phyloP scores from a whole-genome alignment of 2,888 invertebrate species.

The Spicauda simplicius region DNA sequence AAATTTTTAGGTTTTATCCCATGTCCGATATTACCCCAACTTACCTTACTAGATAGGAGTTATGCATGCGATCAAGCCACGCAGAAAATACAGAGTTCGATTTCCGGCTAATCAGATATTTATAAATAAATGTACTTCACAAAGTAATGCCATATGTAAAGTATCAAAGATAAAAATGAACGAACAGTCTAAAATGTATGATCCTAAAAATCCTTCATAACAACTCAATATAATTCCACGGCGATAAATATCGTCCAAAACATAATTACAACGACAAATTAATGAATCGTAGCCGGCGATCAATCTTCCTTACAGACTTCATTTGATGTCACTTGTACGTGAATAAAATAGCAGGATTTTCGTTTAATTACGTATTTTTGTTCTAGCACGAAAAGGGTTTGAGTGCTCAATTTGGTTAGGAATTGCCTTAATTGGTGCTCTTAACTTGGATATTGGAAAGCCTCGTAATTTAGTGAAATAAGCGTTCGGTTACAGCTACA shows the following conservation, averaged over 20 bases:
- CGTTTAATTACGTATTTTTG: slow-evolving; percentile 33
- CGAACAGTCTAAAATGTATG: too few relatives aligned
- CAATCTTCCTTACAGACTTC: slow-evolving; percentile 34
- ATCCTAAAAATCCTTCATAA: neutral
- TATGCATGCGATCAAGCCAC: too few relatives aligned
- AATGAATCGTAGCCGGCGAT: slow-evolving; percentile 31
- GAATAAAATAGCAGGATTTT: slow-evolving; percentile 35
- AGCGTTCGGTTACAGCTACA: neutral
- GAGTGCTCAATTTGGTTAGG: slow-evolving; percentile 25
- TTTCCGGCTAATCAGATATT: too few relatives aligned
- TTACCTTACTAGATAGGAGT: too few relatives aligned
- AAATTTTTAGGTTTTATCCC: too few relatives aligned
- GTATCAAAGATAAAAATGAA: too few relatives aligned
- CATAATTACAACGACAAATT: slow-evolving; percentile 31
- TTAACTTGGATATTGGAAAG: neutral
- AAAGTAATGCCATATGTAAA: too few relatives aligned
- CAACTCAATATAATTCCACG: neutral
- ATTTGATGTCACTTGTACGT: slow-evolving; percentile 32
- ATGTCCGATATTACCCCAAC: too few relatives aligned
- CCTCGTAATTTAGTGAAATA: neutral
- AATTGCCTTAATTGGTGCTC: slow-evolving; percentile 16
- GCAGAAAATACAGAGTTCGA: too few relatives aligned
- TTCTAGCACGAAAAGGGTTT: slow-evolving; percentile 32
- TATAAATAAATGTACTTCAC: too few relatives aligned
- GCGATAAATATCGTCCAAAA: slow-evolving; percentile 23